These are phyloP conservation scores for Potamilus streckersoni DNA, from an alignment of 1,140 invertebrate genomes.

Conservation along the genomic window DNA sequence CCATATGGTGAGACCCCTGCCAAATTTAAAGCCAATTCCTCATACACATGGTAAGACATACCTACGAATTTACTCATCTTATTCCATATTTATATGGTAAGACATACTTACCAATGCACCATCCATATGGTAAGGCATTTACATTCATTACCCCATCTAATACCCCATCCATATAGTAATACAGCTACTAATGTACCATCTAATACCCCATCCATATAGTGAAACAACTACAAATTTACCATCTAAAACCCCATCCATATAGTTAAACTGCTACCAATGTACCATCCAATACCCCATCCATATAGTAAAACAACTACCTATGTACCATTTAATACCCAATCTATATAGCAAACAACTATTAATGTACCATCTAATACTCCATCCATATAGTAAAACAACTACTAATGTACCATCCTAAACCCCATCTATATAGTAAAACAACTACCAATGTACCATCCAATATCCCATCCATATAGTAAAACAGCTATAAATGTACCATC, in stretches of 20 bases:
- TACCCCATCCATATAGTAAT: too few relatives aligned
- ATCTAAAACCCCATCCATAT: constrained; percentile 54
- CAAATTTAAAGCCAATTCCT: neutral
- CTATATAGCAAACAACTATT: neutral
- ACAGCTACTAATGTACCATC: too few relatives aligned
- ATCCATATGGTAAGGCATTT: neutral
- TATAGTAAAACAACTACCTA: constrained; percentile 37
- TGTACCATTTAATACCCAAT: neutral
- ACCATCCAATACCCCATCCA: constrained; percentile 45
- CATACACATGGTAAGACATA: neutral
- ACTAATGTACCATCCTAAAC: constrained; percentile 20
- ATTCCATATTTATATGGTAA: neutral
- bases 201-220: too few relatives aligned
- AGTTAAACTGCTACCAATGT: constrained; percentile 27
- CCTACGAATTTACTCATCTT: too few relatives aligned
- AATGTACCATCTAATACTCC: neutral
- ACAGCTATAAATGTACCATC: neutral
- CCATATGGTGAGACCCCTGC: constrained; percentile 46
- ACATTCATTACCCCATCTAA: too few relatives aligned
- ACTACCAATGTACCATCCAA: neutral
- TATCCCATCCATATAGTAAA: neutral
- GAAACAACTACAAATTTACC: constrained; percentile 2
- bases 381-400: too few relatives aligned
- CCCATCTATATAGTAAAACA: constrained; percentile 56
- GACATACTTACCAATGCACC: neutral